phyloP scores from a whole-genome alignment of 2,113 vertebrate genomes.

The Cinclus mexicanus region DNA sequence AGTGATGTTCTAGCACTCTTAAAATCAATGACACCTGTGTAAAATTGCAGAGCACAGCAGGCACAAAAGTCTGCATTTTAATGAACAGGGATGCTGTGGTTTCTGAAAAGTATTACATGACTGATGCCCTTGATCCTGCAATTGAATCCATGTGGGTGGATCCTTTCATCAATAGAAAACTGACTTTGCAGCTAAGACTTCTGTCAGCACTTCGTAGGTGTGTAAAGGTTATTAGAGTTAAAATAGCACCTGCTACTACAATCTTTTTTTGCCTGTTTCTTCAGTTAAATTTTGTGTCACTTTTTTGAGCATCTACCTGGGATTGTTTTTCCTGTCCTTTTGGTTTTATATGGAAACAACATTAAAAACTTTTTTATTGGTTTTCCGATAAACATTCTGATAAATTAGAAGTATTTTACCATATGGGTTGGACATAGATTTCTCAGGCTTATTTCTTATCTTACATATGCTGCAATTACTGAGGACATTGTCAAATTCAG shows the following conservation, averaged over 20 bases:
- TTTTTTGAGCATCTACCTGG: neutral
- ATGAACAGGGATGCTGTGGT: constrained; percentile 38
- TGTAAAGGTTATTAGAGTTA: constrained; percentile 33
- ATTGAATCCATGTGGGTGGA: constrained; percentile 65
- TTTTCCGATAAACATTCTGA: neutral
- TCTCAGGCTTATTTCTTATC: neutral
- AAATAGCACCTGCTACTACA: constrained; percentile 47
- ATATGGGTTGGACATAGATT: neutral
- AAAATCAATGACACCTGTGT: constrained; percentile 61
- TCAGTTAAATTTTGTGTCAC: neutral
- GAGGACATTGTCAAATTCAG: neutral
- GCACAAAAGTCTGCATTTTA: constrained; percentile 48
- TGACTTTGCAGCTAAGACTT: constrained; percentile 15
- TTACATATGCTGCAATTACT: neutral
- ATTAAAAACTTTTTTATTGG: neutral
- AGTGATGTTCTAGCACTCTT: constrained; percentile 46
- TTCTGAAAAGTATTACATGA: constrained; percentile 58
- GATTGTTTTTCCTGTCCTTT: neutral
- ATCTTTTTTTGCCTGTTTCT: neutral
- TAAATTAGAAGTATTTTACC: neutral
- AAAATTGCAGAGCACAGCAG: constrained; percentile 52
- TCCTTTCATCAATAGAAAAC: constrained; percentile 42
- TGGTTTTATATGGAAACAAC: neutral
- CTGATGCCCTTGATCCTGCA: constrained; percentile 55
- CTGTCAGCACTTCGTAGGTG: constrained; percentile 49